Conservation (phyloP, 1,140 invertebrate genomes). For the Maniola jurtina region DNA sequence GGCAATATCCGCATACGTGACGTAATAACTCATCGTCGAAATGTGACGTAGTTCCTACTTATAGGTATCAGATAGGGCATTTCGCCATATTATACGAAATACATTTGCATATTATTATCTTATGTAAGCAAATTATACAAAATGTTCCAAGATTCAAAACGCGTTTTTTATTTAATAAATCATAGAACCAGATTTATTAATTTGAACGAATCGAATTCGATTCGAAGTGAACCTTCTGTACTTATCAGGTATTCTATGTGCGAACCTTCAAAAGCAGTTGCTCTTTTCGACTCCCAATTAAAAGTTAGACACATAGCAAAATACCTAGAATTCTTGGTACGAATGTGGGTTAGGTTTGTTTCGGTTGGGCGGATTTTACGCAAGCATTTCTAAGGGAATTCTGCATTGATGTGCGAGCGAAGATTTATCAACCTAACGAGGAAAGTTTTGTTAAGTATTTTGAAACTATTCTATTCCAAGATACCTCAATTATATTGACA, state of each 20-base stretch:
- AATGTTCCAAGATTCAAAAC: too few species aligned
- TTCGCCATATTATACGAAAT: background rate
- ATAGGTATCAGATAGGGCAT: background rate
- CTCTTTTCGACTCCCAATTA: slow-evolving; percentile 33
- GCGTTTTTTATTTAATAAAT: too few species aligned
- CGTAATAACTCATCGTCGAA: background rate
- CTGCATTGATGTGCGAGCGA: background rate
- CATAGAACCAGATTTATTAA: too few species aligned
- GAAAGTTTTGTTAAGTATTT: background rate
- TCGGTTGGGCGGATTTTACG: background rate
- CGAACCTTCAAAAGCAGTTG: slow-evolving; percentile 27
- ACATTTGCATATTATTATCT: slow-evolving; percentile 2
- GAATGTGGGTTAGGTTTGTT: slow-evolving; percentile 1
- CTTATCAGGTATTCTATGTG: background rate
- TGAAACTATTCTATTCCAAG: too few species aligned
- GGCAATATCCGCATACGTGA: slow-evolving; percentile 11
- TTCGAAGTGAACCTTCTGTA: too few species aligned
- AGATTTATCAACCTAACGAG: background rate
- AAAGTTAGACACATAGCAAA: slow-evolving; percentile 35
- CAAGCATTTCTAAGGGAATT: background rate
- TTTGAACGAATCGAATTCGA: too few species aligned
- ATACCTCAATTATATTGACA: too few species aligned
- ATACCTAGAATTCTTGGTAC: slow-evolving; percentile 10
- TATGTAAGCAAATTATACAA: too few species aligned
- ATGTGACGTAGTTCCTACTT: background rate